These are phyloP conservation scores for Orchesella cincta DNA, from an alignment of 1,140 invertebrate genomes.

Conservation along the genomic window DNA sequence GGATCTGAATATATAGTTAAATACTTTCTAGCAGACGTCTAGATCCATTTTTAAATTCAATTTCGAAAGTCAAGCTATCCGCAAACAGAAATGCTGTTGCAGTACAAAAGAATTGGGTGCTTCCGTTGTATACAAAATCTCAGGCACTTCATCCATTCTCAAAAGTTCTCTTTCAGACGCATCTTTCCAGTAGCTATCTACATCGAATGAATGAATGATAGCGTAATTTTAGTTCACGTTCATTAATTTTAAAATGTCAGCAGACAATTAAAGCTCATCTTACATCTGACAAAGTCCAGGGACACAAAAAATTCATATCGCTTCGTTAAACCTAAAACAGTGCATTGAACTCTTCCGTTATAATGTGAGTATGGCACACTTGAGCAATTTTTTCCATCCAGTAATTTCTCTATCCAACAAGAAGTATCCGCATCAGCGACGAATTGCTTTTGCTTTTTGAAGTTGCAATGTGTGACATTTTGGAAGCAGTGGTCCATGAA, in stretches of 20 bases:
- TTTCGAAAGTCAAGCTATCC: conserved; percentile 13
- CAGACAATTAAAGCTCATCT: neutral
- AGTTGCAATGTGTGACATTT: conserved; percentile 12
- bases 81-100: neutral
- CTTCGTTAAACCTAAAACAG: neutral
- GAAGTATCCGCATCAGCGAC: neutral
- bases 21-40: neutral
- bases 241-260: neutral
- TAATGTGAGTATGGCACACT: conserved; percentile 14
- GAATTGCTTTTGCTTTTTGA: conserved; percentile 24
- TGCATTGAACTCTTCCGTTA: neutral
- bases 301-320: conserved; percentile 17
- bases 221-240: neutral
- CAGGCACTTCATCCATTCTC: neutral
- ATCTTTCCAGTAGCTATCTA: neutral
- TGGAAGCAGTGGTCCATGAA: neutral
- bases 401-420: neutral
- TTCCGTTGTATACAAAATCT: conserved; percentile 10
- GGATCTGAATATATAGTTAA: too few species aligned
- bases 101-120: neutral
- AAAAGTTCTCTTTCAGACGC: neutral
- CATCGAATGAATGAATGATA: neutral
- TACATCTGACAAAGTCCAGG: neutral
- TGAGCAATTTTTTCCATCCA: neutral
- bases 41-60: conserved; percentile 16